A percentile compares a stretch with the other conserved stretches of the same genome.
These are phyloP conservation scores for Drosophila pruinosa DNA, from an alignment of 1,140 invertebrate species.

Conservation along the genomic window DNA sequence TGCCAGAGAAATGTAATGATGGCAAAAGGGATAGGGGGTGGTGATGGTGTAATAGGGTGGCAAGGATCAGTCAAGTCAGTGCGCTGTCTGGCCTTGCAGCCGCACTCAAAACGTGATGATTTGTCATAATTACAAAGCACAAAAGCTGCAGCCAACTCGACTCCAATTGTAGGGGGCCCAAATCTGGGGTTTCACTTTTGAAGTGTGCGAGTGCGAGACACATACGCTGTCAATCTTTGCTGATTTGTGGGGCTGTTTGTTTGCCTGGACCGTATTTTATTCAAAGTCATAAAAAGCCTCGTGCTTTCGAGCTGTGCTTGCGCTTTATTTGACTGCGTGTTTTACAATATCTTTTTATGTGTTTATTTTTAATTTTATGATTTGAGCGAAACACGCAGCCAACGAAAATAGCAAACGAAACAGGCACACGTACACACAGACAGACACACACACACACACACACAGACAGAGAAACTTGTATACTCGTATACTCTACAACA, in stretches of 20 bases:
- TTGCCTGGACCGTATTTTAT: background rate
- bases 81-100: conserved; percentile 54
- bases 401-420: conserved; percentile 58
- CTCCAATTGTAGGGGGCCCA: background rate
- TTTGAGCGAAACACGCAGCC: conserved; percentile 59
- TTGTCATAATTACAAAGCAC: conserved; percentile 67
- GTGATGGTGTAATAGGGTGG: conserved; percentile 13
- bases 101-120: conserved; percentile 70
- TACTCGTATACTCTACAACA: conserved; percentile 17
- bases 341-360: conserved; percentile 67
- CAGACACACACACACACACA: conserved; percentile 39
- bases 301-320: conserved; percentile 28
- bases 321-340: conserved; percentile 37
- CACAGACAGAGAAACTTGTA: conserved; percentile 36
- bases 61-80: conserved; percentile 11
- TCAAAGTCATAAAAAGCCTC: conserved; percentile 49
- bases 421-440: conserved; percentile 16
- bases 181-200: background rate
- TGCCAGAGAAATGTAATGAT: conserved; percentile 6
- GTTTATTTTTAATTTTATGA: conserved; percentile 79
- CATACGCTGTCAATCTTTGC: background rate
- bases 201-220: background rate
- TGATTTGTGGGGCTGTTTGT: background rate
- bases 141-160: conserved; percentile 11
- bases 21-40: conserved; percentile 5